phyloP scores from a whole-genome alignment of 2,113 vertebrate genomes.

The Microtus richardsoni region DNA sequence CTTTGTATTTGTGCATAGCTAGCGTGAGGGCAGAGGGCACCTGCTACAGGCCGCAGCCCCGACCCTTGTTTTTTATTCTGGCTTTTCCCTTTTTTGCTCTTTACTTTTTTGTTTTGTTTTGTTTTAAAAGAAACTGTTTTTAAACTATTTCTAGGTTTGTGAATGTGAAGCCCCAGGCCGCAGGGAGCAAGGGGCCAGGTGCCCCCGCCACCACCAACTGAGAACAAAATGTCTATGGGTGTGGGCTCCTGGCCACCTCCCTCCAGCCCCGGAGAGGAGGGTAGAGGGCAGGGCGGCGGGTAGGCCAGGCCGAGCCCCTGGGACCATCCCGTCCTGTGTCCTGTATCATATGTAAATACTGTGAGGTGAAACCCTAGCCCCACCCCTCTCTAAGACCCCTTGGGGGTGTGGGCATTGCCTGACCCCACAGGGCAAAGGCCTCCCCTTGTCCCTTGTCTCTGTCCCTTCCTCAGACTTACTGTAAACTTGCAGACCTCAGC shows the following conservation, averaged over 20 bases:
- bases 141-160: slow-evolving; percentile 91
- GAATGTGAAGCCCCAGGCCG: slow-evolving; percentile 91
- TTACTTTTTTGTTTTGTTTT: slow-evolving; percentile 76
- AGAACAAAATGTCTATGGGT: slow-evolving; percentile 95
- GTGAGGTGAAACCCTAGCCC: slow-evolving; percentile 83
- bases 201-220: slow-evolving; percentile 72
- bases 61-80: slow-evolving; percentile 48
- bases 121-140: slow-evolving; percentile 85
- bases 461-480: slow-evolving; percentile 83
- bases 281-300: slow-evolving; percentile 73
- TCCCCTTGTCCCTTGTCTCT: slow-evolving; percentile 35
- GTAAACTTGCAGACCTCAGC: slow-evolving; percentile 89
- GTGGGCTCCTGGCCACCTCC: slow-evolving; percentile 87
- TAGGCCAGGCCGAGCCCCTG: slow-evolving; percentile 79
- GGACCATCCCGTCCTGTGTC: slow-evolving; percentile 88
- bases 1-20: slow-evolving; percentile 78
- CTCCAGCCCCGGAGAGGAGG: slow-evolving; percentile 72
- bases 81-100: slow-evolving; percentile 85
- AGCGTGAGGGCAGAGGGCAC: slow-evolving; percentile 69
- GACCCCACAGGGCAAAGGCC: slow-evolving; percentile 17
- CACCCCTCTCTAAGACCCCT: slow-evolving; percentile 7
- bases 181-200: slow-evolving; percentile 75
- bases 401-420: slow-evolving; percentile 47
- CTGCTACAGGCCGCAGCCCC: slow-evolving; percentile 30
- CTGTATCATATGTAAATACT: slow-evolving; percentile 98